Evolutionary conservation across 1,140 invertebrate genomes (phyloP).

Genomic region (Cydia amplana): DNA sequence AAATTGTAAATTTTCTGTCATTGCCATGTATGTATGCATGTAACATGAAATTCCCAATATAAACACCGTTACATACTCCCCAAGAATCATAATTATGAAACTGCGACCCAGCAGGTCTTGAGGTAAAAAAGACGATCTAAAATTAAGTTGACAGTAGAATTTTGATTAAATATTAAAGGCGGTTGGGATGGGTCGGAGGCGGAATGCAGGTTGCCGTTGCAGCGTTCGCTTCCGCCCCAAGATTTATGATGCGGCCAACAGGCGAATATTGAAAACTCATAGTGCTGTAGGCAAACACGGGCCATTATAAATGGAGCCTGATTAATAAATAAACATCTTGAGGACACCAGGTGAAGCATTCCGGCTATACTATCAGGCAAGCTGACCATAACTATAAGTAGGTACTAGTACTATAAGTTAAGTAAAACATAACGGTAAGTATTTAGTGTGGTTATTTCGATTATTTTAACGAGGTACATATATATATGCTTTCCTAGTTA

Average conservation of each 20-base stretch:
- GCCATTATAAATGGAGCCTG: constrained; percentile 15
- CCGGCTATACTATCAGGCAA: too few relatives aligned
- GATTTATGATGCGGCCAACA: constrained; percentile 31
- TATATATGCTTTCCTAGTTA: too few relatives aligned
- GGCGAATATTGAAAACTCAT: constrained; percentile 32
- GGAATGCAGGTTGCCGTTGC: constrained; percentile 31
- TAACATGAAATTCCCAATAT: background rate
- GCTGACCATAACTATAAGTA: too few relatives aligned
- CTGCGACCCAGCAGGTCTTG: background rate
- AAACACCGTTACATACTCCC: background rate
- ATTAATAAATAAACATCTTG: constrained; percentile 25
- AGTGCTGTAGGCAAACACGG: background rate
- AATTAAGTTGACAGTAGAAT: constrained; percentile 24
- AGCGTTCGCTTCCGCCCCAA: constrained; percentile 8
- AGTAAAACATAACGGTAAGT: too few relatives aligned
- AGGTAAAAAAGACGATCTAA: background rate
- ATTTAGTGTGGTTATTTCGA: too few relatives aligned
- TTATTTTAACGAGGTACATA: too few relatives aligned
- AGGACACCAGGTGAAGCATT: background rate
- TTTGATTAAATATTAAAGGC: constrained; percentile 32
- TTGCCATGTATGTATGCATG: too few relatives aligned
- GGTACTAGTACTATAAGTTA: too few relatives aligned
- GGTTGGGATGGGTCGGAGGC: constrained; percentile 14
- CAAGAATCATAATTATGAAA: background rate
- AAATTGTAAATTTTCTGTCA: background rate